phyloP scores from a whole-genome alignment of 2,888 invertebrate species.

The Sclerodermus sp. region DNA sequence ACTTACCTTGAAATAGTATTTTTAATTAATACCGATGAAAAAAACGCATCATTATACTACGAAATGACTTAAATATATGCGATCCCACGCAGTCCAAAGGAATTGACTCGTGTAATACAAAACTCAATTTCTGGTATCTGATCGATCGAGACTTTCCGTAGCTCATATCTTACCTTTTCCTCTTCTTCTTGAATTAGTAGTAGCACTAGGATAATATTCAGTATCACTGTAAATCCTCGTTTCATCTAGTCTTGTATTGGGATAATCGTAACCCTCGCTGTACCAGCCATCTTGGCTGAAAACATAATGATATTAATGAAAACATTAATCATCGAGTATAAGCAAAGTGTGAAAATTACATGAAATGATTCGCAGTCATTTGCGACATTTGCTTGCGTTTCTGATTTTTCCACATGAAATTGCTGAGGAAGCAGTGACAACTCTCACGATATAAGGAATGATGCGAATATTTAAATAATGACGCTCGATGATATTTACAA shows the following conservation, averaged over 20 bases:
- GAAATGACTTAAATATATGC: too few relatives aligned
- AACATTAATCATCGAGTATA: neutral
- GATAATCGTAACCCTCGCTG: constrained; percentile 61
- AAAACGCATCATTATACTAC: too few relatives aligned
- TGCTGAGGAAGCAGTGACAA: neutral
- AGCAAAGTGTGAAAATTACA: neutral
- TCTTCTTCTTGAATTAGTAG: constrained; percentile 44
- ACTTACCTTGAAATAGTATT: too few relatives aligned
- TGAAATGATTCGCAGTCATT: too few relatives aligned
- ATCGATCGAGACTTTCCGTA: too few relatives aligned
- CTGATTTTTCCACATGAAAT: too few relatives aligned
- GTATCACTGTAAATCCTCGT: constrained; percentile 57
- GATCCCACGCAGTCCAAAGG: too few relatives aligned
- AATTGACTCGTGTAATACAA: too few relatives aligned
- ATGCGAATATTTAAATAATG: neutral
- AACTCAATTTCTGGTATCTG: neutral
- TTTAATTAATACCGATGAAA: too few relatives aligned
- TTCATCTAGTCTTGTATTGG: constrained; percentile 57
- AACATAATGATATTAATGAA: constrained; percentile 29
- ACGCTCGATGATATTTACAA: neutral
- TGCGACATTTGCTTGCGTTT: too few relatives aligned
- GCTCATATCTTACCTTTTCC: constrained; percentile 22
- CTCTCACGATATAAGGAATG: neutral
- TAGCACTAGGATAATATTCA: constrained; percentile 56
- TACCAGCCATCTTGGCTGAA: constrained; percentile 64